Evolutionary conservation across 2,113 vertebrate genomes (phyloP), one percentile per base, ranked within the genome.

Genomic region (Pelecanus crispus): DNA sequence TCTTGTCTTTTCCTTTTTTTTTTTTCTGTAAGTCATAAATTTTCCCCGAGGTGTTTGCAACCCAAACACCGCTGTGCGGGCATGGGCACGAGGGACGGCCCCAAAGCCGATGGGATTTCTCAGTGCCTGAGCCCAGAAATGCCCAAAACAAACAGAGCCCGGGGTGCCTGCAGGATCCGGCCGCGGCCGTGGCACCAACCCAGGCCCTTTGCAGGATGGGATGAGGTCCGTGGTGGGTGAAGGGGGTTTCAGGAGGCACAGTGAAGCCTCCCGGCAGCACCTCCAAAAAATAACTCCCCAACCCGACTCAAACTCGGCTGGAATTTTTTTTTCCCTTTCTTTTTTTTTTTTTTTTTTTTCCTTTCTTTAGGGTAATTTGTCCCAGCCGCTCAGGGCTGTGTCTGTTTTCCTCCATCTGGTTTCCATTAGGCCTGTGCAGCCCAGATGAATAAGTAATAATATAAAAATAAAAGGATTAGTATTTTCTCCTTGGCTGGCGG

Each of bases 331-430:
- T 98, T 98, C 98, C 50, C 45, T 25, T 59, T 96, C 21, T 59
- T 97, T 95, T 98, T 98, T 98, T 98, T 97, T 97, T 98, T 44
- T 56, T 52, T 16, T 22, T 25, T 36, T 36, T 97, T 98, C 97
- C 95, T 98, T 98, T 98, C 87, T 87, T 86, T 95, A 75, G 93
- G 91, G 98, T 99, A 99, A 99, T 98, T 98, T 98, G 98, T 98
- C 98, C 98, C 99, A 99, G 98, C 98, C 98, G 96, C 98, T 98
- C 97, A 81, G 97, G 98, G 98, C 97, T 95, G 89, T 97, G 98
- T 98, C 98, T 98, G 98, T 98, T 98, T 98, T 98, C 97, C 98
- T 98, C 98, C 98, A 99, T 99, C 99, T 99, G 99, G 98, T 98
- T 98, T 98, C 98, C 97, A 98, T 99, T 98, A 98, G 96, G 88